Conservation (phyloP, 2,797 vertebrate genomes). For the Bradypodion ventrale region DNA sequence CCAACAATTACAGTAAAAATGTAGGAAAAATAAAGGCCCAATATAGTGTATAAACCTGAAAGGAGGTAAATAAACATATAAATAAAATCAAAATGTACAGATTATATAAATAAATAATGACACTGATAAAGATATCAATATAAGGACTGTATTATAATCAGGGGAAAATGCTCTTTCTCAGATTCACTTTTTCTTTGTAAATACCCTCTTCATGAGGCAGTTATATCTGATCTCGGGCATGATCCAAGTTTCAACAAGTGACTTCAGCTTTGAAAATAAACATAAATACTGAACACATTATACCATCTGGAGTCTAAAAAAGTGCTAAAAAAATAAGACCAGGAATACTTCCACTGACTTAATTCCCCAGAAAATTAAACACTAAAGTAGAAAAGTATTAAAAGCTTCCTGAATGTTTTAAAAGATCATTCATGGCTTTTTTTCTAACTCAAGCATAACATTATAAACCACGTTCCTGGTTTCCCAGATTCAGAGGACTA, state of each 20-base stretch:
- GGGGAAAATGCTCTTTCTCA: constrained; percentile 15
- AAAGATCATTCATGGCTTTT: background rate
- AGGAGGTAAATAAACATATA: too few relatives aligned
- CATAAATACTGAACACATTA: constrained; percentile 42
- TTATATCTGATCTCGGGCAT: constrained; percentile 23
- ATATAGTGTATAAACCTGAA: too few relatives aligned
- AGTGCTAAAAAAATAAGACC: constrained; percentile 26
- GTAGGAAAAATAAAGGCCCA: too few relatives aligned
- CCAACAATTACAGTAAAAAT: too few relatives aligned
- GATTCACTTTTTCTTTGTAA: constrained; percentile 25
- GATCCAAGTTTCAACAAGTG: constrained; percentile 58
- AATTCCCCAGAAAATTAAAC: constrained; percentile 23
- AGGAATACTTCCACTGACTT: constrained; percentile 1
- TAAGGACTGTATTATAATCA: constrained; percentile 1
- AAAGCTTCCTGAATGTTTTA: constrained; percentile 5
- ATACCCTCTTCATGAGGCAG: constrained; percentile 33
- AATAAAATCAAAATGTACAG: too few relatives aligned
- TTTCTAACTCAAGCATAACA: background rate
- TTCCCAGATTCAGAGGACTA: background rate
- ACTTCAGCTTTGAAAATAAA: constrained; percentile 65
- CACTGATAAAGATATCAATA: too few relatives aligned
- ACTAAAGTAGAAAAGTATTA: background rate
- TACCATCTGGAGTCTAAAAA: constrained; percentile 52
- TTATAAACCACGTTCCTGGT: background rate
- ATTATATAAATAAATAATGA: too few relatives aligned